Conservation (phyloP, 2,888 invertebrate genomes). For the Sarcophaga carnaria region DNA sequence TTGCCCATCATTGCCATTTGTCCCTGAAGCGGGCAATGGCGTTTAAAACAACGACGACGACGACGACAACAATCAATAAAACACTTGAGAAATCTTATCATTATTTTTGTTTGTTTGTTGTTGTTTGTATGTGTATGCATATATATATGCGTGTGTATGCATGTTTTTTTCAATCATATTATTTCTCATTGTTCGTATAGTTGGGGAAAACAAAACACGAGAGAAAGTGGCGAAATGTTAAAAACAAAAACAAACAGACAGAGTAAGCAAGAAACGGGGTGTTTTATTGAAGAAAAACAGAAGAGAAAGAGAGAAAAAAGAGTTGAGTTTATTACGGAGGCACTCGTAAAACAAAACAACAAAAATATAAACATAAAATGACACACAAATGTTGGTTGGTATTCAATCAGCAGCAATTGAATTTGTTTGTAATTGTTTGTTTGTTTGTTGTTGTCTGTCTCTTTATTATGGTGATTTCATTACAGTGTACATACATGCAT, state of each 20-base stretch:
- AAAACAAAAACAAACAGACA: too few species aligned
- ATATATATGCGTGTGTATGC: too few species aligned
- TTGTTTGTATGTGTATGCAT: too few species aligned
- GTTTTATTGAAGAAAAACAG: not conserved
- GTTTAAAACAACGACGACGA: conserved; percentile 11
- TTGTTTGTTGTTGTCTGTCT: not conserved
- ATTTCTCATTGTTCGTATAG: too few species aligned
- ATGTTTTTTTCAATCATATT: too few species aligned
- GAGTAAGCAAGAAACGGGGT: not conserved
- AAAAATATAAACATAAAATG: conserved; percentile 24
- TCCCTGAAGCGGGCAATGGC: conserved; percentile 67
- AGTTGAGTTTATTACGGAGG: not conserved
- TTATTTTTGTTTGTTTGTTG: conserved; percentile 55
- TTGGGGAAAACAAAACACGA: too few species aligned
- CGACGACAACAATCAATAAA: conserved; percentile 24
- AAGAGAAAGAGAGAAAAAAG: conserved; percentile 24
- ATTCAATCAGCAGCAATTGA: conserved; percentile 51
- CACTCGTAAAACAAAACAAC: not conserved
- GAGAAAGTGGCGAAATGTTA: too few species aligned
- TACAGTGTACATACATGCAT: not conserved
- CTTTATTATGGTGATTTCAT: conserved; percentile 28
- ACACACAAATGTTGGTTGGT: conserved; percentile 63
- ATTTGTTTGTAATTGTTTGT: conserved; percentile 44
- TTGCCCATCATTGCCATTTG: conserved; percentile 57
- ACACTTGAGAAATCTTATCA: conserved; percentile 68